phyloP scores from a whole-genome alignment of 2,888 invertebrate genomes.

The Andrena bicolor region DNA sequence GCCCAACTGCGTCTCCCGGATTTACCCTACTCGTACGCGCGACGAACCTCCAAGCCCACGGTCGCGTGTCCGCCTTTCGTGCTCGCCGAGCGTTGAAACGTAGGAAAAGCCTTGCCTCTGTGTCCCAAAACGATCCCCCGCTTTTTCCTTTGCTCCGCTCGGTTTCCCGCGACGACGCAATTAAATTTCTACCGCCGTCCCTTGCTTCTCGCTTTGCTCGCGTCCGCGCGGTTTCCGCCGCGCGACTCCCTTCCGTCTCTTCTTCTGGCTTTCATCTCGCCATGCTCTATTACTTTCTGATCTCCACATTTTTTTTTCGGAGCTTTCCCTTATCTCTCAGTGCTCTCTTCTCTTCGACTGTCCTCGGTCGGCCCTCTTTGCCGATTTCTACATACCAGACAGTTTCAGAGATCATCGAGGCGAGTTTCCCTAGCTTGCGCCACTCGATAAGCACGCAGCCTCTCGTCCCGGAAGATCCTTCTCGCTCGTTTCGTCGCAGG shows the following conservation, averaged over 20 bases:
- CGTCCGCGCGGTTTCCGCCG: neutral
- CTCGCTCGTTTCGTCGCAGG: constrained; percentile 71
- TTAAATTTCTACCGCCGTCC: constrained; percentile 32
- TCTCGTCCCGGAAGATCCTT: constrained; percentile 10
- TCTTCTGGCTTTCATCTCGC: constrained; percentile 28
- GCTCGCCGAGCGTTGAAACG: too few species aligned
- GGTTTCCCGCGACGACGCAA: constrained; percentile 16
- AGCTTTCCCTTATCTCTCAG: neutral
- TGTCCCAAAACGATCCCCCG: too few species aligned
- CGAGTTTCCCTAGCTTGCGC: neutral
- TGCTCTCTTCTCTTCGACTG: neutral
- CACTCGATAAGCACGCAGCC: neutral
- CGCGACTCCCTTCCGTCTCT: neutral
- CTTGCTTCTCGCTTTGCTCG: neutral
- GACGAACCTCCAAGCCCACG: too few species aligned
- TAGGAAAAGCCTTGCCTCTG: too few species aligned
- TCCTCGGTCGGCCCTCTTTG: neutral
- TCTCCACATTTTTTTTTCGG: neutral
- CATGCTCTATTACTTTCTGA: neutral
- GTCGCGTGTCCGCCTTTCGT: too few species aligned
- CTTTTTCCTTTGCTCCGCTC: neutral
- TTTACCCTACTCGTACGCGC: too few species aligned
- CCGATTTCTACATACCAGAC: neutral
- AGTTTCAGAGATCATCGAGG: constrained; percentile 19
- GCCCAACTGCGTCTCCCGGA: too few species aligned